Conservation (phyloP, 2,888 invertebrate species). For the Glomeris marginata region DNA sequence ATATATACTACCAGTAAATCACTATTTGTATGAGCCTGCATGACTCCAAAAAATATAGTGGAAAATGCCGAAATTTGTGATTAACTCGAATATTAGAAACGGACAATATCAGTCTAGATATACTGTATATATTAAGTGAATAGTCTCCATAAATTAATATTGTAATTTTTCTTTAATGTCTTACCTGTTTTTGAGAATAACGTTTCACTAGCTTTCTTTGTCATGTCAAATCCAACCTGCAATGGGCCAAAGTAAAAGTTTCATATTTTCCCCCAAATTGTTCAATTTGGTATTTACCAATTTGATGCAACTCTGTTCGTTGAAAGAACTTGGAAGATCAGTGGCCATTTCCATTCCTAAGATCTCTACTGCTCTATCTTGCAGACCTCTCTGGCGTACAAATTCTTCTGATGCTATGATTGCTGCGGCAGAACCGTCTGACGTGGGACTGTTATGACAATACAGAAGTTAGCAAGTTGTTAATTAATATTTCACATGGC, state of each 20-base stretch:
- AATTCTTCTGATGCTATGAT: constrained; percentile 83
- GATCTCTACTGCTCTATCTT: constrained; percentile 83
- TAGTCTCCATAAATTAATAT: too few relatives aligned
- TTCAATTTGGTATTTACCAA: constrained; percentile 36
- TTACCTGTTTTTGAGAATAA: constrained; percentile 53
- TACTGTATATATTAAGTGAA: too few relatives aligned
- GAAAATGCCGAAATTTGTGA: too few relatives aligned
- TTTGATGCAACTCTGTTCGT: constrained; percentile 62
- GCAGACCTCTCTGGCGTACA: constrained; percentile 63
- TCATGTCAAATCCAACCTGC: constrained; percentile 84
- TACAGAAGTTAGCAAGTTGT: not conserved
- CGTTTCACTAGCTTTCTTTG: constrained; percentile 58
- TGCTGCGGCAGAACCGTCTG: constrained; percentile 93
- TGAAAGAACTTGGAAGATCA: constrained; percentile 72
- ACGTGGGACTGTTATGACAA: constrained; percentile 52
- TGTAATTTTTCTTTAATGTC: constrained; percentile 10
- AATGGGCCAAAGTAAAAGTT: constrained; percentile 15
- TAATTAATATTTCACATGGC: not conserved
- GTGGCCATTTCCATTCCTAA: constrained; percentile 94
- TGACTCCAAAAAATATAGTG: too few relatives aligned
- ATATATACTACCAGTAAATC: too few relatives aligned
- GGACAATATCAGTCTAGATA: too few relatives aligned
- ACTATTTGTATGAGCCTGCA: too few relatives aligned
- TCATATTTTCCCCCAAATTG: not conserved
- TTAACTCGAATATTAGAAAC: too few relatives aligned